Evolutionary conservation across 2,113 vertebrate genomes (phyloP).

Genomic region (Chloebia gouldiae): DNA sequence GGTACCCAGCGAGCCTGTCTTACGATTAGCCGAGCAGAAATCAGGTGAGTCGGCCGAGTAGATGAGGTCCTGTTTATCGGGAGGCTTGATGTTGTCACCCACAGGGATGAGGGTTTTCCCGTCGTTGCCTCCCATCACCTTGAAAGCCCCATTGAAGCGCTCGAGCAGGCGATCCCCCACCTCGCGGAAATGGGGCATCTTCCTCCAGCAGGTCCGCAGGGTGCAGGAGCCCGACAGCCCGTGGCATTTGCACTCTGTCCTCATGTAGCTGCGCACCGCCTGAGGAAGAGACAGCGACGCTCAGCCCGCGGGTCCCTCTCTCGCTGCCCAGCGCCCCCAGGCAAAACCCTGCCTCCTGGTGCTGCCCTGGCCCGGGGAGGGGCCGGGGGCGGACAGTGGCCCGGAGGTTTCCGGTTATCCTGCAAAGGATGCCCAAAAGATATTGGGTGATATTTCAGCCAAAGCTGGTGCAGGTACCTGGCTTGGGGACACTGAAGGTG

Average conservation of each 20-base stretch:
- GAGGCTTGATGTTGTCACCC: conserved; percentile 90
- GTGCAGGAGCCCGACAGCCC: conserved; percentile 96
- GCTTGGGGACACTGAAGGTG: neutral
- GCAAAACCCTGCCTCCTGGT: neutral
- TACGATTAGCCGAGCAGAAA: conserved; percentile 93
- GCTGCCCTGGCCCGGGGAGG: neutral
- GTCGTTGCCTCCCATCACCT: conserved; percentile 96
- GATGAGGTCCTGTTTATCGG: conserved; percentile 91
- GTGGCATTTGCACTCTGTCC: conserved; percentile 97
- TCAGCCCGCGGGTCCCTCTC: neutral
- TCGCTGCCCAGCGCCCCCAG: neutral
- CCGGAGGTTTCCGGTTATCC: neutral
- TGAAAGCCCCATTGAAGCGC: conserved; percentile 93
- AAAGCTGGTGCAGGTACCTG: neutral
- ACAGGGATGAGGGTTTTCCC: conserved; percentile 93
- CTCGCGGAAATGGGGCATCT: conserved; percentile 95
- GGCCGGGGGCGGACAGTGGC: neutral
- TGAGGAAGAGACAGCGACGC: conserved; percentile 1
- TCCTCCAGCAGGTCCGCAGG: conserved; percentile 95
- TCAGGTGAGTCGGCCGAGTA: conserved; percentile 95
- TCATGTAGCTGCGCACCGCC: conserved; percentile 94
- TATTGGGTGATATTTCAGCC: neutral
- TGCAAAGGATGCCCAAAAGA: neutral
- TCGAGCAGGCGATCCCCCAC: conserved; percentile 91
- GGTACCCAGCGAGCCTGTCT: conserved; percentile 92